Evolutionary conservation across 2,888 invertebrate species (phyloP).

Genomic region (Stegana nigrithorax): DNA sequence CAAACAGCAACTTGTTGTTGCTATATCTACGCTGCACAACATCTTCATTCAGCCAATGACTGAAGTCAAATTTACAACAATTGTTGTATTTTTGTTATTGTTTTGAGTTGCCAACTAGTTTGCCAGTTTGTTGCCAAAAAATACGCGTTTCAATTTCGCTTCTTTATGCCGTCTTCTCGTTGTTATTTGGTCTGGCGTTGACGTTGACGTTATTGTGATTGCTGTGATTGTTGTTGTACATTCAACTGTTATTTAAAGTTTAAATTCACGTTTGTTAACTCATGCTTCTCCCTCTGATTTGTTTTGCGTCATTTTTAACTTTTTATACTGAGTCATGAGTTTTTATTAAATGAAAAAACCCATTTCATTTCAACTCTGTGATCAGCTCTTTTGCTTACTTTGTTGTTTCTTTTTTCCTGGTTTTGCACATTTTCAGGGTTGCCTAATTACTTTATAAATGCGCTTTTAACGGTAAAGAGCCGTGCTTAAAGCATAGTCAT

Average conservation of each 20-base stretch:
- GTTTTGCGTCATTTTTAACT: neutral
- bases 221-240: neutral
- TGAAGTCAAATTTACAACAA: no score
- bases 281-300: neutral
- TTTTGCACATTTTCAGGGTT: neutral
- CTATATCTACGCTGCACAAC: neutral
- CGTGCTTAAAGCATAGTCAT: neutral
- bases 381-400: neutral
- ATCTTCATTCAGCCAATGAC: neutral
- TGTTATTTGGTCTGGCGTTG: neutral
- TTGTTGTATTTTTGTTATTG: neutral
- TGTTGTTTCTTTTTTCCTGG: neutral
- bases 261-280: conserved; percentile 6
- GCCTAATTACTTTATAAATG: neutral
- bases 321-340: neutral
- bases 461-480: neutral
- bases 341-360: neutral
- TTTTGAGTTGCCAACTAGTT: conserved; percentile 4
- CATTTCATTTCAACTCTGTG: neutral
- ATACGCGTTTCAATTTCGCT: neutral
- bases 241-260: neutral
- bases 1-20: neutral
- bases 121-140: conserved; percentile 6
- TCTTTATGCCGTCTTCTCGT: neutral
- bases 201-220: no score